Percentiles rank a stretch among this genome's conserved stretches.
Evolutionary conservation across 1,140 invertebrate species (phyloP).

Genomic region (Drosophila ananassae): DNA sequence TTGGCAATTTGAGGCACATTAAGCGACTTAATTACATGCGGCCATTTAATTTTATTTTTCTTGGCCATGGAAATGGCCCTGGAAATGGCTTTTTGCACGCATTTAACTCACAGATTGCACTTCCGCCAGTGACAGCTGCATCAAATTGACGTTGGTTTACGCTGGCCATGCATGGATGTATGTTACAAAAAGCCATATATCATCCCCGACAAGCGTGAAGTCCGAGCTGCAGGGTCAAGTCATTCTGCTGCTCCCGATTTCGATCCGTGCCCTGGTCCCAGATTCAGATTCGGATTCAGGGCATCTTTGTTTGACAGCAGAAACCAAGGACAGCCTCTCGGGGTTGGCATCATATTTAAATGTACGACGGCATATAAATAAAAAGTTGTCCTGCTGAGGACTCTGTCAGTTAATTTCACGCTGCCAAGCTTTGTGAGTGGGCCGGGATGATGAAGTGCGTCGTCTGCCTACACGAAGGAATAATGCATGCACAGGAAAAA

Average conservation of each 20-base stretch:
- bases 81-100: conserved; percentile 54
- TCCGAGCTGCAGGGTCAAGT: conserved; percentile 19
- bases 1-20: conserved; percentile 52
- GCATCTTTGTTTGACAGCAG: conserved; percentile 52
- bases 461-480: conserved; percentile 37
- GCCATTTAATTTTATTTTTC: conserved; percentile 66
- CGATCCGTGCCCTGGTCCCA: not conserved
- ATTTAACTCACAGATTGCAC: conserved; percentile 69
- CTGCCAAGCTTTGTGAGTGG: conserved; percentile 72
- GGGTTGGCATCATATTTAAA: conserved; percentile 68
- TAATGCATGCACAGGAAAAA: conserved; percentile 13
- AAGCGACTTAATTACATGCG: conserved; percentile 63
- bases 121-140: conserved; percentile 68
- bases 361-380: conserved; percentile 76
- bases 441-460: conserved; percentile 74
- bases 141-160: conserved; percentile 68
- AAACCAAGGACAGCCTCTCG: conserved; percentile 50
- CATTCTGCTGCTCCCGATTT: not conserved
- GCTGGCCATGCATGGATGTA: not conserved
- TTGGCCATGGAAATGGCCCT: conserved; percentile 26
- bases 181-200: conserved; percentile 28
- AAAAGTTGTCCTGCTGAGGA: conserved; percentile 61
- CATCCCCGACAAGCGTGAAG: conserved; percentile 47
- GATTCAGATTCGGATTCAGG: conserved; percentile 21
- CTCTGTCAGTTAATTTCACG: conserved; percentile 80